Conservation (phyloP, 2,888 invertebrate species). For the Agrypnus murinus region DNA sequence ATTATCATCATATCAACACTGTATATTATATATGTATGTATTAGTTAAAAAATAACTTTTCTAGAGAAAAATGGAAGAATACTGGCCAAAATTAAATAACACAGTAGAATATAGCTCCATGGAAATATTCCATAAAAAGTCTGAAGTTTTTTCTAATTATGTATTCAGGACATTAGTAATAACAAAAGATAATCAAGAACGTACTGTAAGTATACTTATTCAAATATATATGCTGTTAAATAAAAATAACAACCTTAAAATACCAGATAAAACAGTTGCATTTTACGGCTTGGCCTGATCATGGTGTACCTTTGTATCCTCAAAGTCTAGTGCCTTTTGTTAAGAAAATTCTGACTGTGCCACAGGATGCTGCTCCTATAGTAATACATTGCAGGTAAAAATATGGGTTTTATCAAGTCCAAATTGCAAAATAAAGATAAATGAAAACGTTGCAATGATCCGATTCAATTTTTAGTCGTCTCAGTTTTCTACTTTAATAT, state of each 20-base stretch:
- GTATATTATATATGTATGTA: no score
- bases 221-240: background rate
- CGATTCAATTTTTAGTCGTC: no score
- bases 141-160: slow-evolving; percentile 67
- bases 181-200: slow-evolving; percentile 58
- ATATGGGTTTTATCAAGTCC: background rate
- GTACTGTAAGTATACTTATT: slow-evolving; percentile 60
- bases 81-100: slow-evolving; percentile 71
- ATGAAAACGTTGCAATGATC: no score
- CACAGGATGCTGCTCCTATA: slow-evolving; percentile 65
- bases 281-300: slow-evolving; percentile 74
- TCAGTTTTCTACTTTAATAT: no score
- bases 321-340: slow-evolving; percentile 47
- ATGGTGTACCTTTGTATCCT: slow-evolving; percentile 69
- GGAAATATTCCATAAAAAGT: slow-evolving; percentile 62
- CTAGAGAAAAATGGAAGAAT: slow-evolving; percentile 71
- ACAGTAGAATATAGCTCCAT: slow-evolving; percentile 63
- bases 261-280: slow-evolving; percentile 71
- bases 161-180: slow-evolving; percentile 65
- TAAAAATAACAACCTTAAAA: background rate
- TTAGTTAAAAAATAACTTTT: background rate
- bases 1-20: no score
- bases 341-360: slow-evolving; percentile 66
- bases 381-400: slow-evolving; percentile 73
- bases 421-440: no score